These are phyloP conservation scores for Caiman crocodilus DNA, from an alignment of 2,797 vertebrate genomes.

Conservation along the genomic window DNA sequence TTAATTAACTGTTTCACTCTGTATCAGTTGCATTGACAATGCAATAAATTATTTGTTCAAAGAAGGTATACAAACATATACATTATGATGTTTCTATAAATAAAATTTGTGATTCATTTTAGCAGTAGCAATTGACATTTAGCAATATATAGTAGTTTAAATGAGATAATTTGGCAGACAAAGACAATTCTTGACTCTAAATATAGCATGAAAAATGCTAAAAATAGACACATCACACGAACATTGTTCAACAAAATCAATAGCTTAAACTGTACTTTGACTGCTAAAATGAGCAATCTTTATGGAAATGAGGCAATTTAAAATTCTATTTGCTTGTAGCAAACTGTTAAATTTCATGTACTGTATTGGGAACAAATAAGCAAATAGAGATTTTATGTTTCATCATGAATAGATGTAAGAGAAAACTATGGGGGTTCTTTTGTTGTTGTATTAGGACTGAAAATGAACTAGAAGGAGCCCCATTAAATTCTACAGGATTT, in stretches of 20 bases:
- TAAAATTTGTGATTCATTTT: neutral
- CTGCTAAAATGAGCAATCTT: neutral
- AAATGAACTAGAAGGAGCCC: neutral
- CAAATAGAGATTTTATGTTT: neutral
- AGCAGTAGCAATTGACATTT: conserved; percentile 19
- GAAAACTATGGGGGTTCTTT: neutral
- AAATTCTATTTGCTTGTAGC: neutral
- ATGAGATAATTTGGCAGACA: conserved; percentile 43
- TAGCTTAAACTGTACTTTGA: neutral
- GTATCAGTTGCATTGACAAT: neutral
- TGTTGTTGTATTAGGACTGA: neutral
- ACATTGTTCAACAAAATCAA: conserved; percentile 8
- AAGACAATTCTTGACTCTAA: conserved; percentile 6
- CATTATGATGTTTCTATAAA: neutral
- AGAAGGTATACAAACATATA: neutral
- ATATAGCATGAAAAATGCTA: conserved; percentile 13
- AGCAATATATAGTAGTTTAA: conserved; percentile 31
- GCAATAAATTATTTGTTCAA: neutral
- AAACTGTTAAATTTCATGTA: neutral
- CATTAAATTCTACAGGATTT: neutral
- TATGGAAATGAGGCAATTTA: neutral
- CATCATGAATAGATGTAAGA: neutral
- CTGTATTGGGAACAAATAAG: neutral
- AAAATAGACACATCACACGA: conserved; percentile 10
- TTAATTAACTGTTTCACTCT: neutral